A percentile compares a stretch with the other conserved stretches of the same genome.
Conservation (phyloP, 2,113 vertebrate species). For the Semnornis frantzii region DNA sequence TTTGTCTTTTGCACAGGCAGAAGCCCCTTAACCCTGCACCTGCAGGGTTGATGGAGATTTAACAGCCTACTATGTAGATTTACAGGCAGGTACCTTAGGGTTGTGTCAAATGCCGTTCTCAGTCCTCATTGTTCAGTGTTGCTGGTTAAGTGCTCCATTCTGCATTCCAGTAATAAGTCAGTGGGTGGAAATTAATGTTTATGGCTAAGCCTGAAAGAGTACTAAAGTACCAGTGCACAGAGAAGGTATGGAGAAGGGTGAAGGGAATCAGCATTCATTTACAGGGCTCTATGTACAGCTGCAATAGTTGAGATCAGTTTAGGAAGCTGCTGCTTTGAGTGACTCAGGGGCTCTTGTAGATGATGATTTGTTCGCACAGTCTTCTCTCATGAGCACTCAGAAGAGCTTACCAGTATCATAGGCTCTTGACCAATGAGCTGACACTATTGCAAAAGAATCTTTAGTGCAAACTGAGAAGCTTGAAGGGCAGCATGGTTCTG, state of each 20-base stretch:
- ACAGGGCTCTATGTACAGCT: not conserved
- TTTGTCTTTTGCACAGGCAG: conserved; percentile 8
- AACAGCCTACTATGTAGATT: not conserved
- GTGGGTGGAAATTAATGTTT: not conserved
- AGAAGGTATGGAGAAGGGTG: not conserved
- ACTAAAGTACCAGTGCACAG: not conserved
- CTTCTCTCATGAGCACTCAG: not conserved
- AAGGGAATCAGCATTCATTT: not conserved
- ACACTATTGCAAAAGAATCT: not conserved
- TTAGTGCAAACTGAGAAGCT: not conserved
- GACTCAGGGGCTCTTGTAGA: not conserved
- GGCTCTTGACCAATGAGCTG: not conserved
- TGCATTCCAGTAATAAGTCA: not conserved
- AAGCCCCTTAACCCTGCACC: not conserved
- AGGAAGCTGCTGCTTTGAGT: not conserved
- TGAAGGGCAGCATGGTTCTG: not conserved
- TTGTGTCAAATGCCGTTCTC: not conserved
- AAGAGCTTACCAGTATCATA: not conserved
- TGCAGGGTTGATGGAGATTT: not conserved
- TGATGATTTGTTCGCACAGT: not conserved
- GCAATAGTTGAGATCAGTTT: not conserved
- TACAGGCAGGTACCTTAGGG: not conserved
- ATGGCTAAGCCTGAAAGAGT: not conserved
- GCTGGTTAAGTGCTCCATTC: not conserved
- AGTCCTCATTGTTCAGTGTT: not conserved